Conservation (phyloP, 1,140 invertebrate species). For the Papilio polytes region DNA sequence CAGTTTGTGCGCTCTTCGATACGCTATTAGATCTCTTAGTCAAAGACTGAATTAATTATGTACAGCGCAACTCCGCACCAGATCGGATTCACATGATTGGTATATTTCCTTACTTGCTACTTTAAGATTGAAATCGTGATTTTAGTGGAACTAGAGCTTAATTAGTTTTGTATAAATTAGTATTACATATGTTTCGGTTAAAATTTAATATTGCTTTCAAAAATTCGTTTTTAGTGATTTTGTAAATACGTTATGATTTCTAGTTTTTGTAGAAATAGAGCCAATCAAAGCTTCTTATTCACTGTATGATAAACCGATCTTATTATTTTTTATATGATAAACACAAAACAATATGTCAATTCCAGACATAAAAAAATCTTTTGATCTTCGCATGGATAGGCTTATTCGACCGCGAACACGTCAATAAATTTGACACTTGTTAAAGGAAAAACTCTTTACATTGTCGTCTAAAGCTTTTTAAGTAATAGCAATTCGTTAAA, state of each 20-base stretch:
- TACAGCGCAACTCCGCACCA: background rate
- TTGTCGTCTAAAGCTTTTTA: constrained; percentile 60
- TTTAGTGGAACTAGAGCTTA: background rate
- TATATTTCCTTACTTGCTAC: constrained; percentile 16
- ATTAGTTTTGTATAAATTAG: background rate
- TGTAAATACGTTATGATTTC: no score
- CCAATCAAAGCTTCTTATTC: background rate
- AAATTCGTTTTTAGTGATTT: background rate
- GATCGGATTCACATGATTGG: constrained; percentile 6
- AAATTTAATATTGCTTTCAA: background rate
- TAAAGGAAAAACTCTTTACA: constrained; percentile 68
- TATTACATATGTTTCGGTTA: background rate
- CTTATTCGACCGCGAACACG: constrained; percentile 68
- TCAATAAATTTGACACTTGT: constrained; percentile 80
- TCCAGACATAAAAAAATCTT: constrained; percentile 40
- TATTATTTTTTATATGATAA: background rate
- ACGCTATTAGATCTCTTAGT: constrained; percentile 28
- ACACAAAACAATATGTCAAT: constrained; percentile 26
- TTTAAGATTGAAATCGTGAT: constrained; percentile 11
- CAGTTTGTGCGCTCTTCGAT: background rate
- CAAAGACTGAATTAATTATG: constrained; percentile 38
- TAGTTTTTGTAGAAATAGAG: background rate
- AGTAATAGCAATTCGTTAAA: constrained; percentile 9
- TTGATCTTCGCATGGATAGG: constrained; percentile 57
- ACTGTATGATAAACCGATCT: background rate